These are phyloP conservation scores for Lithobates sylvaticus DNA, from an alignment of 2,797 vertebrate species.

Conservation along the genomic window DNA sequence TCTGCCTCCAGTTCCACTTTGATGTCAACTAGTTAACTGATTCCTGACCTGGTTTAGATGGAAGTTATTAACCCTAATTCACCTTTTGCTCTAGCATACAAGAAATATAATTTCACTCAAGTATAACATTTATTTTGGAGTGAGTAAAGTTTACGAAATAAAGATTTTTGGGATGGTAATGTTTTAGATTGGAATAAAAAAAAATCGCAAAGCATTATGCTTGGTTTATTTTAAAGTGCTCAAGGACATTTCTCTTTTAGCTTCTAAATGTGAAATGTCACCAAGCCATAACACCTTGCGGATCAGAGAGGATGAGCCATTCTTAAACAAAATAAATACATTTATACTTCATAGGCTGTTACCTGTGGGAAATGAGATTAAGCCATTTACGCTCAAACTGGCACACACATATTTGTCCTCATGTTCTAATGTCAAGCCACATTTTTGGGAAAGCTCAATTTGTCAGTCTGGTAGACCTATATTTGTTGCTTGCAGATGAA, in stretches of 20 bases:
- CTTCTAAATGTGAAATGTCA: conserved; percentile 58
- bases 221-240: conserved; percentile 52
- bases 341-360: conserved; percentile 39
- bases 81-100: neutral
- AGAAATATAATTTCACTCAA: neutral
- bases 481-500: neutral
- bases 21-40: no score
- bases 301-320: conserved; percentile 53
- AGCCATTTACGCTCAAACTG: conserved; percentile 14
- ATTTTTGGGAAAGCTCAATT: conserved; percentile 19
- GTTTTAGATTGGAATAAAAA: conserved; percentile 15
- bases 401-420: conserved; percentile 37
- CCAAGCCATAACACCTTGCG: conserved; percentile 46
- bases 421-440: conserved; percentile 33
- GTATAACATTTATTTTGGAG: neutral
- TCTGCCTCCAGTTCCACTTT: no score
- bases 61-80: no score
- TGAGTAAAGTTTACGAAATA: neutral
- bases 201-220: conserved; percentile 36
- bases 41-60: no score
- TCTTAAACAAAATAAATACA: conserved; percentile 48
- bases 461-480: conserved; percentile 7
- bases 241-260: conserved; percentile 54
- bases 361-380: conserved; percentile 54
- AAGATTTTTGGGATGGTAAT: conserved; percentile 18